Conservation (phyloP, 2,113 vertebrate genomes). For the Actinemys pallida region DNA sequence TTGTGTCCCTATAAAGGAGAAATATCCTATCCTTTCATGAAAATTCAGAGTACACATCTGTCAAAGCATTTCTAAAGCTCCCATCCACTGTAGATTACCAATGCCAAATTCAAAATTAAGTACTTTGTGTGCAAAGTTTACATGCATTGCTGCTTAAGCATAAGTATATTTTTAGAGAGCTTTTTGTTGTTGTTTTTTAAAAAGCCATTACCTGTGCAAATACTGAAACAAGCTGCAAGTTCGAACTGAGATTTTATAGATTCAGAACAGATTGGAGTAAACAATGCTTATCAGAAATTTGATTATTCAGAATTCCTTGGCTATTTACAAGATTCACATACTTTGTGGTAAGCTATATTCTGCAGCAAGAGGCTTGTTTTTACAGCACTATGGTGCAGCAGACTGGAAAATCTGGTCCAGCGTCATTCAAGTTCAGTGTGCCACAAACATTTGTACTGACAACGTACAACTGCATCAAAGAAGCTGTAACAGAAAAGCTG, state of each 20-base stretch:
- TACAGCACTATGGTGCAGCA: background rate
- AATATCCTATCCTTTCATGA: background rate
- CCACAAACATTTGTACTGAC: background rate
- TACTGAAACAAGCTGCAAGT: background rate
- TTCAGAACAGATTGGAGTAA: background rate
- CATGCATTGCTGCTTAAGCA: background rate
- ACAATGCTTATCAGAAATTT: background rate
- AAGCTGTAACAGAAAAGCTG: background rate
- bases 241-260: background rate
- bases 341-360: background rate
- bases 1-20: background rate
- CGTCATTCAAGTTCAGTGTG: background rate
- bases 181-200: background rate
- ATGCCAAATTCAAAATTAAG: slow-evolving; percentile 11
- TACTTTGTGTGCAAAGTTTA: background rate
- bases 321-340: background rate
- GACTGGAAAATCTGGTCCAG: background rate
- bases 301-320: background rate
- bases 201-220: background rate
- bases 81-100: background rate
- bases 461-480: background rate
- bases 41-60: background rate
- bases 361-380: background rate
- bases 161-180: background rate
- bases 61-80: slow-evolving; percentile 6